phyloP scores from a whole-genome alignment of 2,113 vertebrate genomes.

The Carlito syrichta region DNA sequence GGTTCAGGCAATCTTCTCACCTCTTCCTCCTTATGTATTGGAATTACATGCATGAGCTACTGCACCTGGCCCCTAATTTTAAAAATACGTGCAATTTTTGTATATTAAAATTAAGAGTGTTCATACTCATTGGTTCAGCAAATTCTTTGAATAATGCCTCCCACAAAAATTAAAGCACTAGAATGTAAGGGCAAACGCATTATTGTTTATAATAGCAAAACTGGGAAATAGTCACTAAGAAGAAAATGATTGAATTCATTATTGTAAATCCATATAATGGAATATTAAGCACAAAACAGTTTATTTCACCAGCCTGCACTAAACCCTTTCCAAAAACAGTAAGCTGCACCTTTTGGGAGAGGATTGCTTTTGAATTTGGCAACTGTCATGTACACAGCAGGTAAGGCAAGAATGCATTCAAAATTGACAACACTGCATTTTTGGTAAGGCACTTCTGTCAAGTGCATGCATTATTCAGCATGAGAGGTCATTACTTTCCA shows the following conservation, averaged over 20 bases:
- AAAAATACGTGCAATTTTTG: not conserved
- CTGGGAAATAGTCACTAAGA: not conserved
- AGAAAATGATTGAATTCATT: not conserved
- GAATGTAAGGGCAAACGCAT: not conserved
- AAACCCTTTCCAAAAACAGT: not conserved
- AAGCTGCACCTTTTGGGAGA: not conserved
- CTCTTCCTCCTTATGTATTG: too few species aligned
- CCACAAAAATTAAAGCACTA: not conserved
- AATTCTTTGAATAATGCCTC: not conserved
- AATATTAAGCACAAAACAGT: constrained; percentile 24
- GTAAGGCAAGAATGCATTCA: not conserved
- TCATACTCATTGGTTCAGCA: not conserved
- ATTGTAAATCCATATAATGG: not conserved
- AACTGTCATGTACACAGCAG: not conserved
- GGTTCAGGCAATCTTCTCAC: too few species aligned
- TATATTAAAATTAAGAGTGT: constrained; percentile 2
- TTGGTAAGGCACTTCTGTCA: not conserved
- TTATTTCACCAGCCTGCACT: not conserved
- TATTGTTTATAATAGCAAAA: not conserved
- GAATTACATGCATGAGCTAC: too few species aligned
- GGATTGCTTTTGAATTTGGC: not conserved
- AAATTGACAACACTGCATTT: not conserved
- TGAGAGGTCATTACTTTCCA: constrained; percentile 32
- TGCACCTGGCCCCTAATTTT: not conserved
- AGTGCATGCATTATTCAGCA: constrained; percentile 21